phyloP scores from a whole-genome alignment of 2,797 vertebrate genomes.

The Rhinoraja longicauda region DNA sequence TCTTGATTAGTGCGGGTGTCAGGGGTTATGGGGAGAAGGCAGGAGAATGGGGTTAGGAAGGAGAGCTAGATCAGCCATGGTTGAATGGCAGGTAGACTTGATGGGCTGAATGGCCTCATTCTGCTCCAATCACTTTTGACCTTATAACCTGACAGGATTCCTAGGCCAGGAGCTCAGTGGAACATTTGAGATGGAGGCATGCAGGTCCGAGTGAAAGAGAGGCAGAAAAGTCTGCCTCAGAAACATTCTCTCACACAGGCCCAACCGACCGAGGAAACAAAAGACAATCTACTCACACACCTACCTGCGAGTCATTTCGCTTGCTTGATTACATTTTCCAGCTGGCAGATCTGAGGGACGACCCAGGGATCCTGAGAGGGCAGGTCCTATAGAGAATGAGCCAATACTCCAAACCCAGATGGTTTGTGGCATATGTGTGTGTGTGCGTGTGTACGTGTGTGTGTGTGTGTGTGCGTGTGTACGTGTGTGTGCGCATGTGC shows the following conservation, averaged over 20 bases:
- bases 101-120: too few species aligned
- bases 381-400: neutral
- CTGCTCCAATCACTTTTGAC: too few species aligned
- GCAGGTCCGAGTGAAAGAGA: slow-evolving; percentile 75
- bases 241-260: slow-evolving; percentile 73
- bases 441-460: too few species aligned
- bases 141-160: slow-evolving; percentile 56
- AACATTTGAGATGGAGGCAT: slow-evolving; percentile 73
- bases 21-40: too few species aligned
- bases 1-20: too few species aligned
- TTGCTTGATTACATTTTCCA: slow-evolving; percentile 56
- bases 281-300: slow-evolving; percentile 69
- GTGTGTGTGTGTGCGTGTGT: too few species aligned
- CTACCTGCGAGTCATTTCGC: slow-evolving; percentile 64
- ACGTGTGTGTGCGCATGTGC: too few species aligned
- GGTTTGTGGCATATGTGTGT: too few species aligned
- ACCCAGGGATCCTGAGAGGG: slow-evolving; percentile 53
- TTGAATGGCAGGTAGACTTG: too few species aligned
- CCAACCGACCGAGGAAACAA: slow-evolving; percentile 73
- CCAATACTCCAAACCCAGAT: neutral
- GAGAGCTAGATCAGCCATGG: too few species aligned
- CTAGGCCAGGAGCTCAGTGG: slow-evolving; percentile 75
- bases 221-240: slow-evolving; percentile 71
- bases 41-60: too few species aligned
- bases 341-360: slow-evolving; percentile 67